These are phyloP conservation scores for Drosophila lini DNA, from an alignment of 1,140 invertebrate species.

Conservation along the genomic window DNA sequence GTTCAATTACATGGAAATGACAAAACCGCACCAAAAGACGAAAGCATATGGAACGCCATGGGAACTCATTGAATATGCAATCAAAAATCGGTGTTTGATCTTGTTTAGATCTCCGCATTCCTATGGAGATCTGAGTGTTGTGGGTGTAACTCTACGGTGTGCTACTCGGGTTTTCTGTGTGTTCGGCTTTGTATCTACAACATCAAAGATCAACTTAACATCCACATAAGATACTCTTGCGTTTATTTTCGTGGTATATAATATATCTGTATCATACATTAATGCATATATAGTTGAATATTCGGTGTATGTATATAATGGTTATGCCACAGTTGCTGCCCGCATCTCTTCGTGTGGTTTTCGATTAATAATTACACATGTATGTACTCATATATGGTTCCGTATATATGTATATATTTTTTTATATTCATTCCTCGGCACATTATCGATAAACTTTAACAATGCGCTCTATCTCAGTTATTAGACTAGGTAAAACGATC, in stretches of 20 bases:
- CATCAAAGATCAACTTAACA: constrained; percentile 76
- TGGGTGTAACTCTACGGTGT: constrained; percentile 19
- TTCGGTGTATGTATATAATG: constrained; percentile 61
- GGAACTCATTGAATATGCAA: constrained; percentile 38
- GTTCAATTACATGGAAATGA: constrained; percentile 56
- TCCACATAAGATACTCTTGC: constrained; percentile 61
- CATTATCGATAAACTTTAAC: constrained; percentile 76
- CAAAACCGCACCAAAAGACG: constrained; percentile 53
- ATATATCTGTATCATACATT: constrained; percentile 53
- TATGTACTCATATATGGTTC: constrained; percentile 48
- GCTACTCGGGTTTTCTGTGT: constrained; percentile 10
- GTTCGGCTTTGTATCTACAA: constrained; percentile 63
- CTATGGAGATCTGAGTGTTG: constrained; percentile 4
- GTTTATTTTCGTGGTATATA: constrained; percentile 55
- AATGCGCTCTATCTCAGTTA: constrained; percentile 63
- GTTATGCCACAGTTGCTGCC: constrained; percentile 36
- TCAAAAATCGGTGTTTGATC: constrained; percentile 22
- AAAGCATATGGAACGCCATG: constrained; percentile 39
- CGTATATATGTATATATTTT: constrained; percentile 48
- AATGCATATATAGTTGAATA: constrained; percentile 64
- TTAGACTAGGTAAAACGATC: constrained; percentile 68
- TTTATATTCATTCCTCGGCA: constrained; percentile 56
- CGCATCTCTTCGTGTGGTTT: constrained; percentile 28
- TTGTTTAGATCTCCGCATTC: constrained; percentile 5
- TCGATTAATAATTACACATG: constrained; percentile 63